Percentiles rank a stretch among this genome's conserved stretches.
Conservation (phyloP, 1,140 invertebrate genomes). For the Bombus superbus region DNA sequence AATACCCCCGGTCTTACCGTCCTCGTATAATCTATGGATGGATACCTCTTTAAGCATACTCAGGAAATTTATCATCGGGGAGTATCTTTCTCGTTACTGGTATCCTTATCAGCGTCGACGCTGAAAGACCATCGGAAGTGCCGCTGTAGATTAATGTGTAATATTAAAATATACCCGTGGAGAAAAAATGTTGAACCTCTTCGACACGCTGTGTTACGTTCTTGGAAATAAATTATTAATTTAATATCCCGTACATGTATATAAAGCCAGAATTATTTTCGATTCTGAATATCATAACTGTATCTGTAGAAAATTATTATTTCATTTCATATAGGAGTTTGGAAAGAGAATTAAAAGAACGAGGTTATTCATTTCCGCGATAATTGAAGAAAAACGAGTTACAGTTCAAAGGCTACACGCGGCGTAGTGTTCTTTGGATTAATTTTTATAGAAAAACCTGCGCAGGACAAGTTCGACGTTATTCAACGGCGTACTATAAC, state of each 20-base stretch:
- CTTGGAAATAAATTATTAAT: background rate
- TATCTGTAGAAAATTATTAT: background rate
- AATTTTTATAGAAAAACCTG: background rate
- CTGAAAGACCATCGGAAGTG: constrained; percentile 13
- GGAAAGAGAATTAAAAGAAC: background rate
- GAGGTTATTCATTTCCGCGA: background rate
- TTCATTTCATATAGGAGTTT: background rate
- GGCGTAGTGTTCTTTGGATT: background rate
- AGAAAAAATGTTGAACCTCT: background rate
- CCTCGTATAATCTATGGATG: constrained; percentile 52
- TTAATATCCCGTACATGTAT: background rate
- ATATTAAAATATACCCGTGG: background rate
- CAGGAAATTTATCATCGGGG: constrained; percentile 43
- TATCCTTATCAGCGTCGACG: constrained; percentile 33
- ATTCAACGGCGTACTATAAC: constrained; percentile 37
- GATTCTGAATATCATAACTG: background rate
- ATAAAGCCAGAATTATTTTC: background rate
- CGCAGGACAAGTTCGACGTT: constrained; percentile 15
- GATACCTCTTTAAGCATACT: constrained; percentile 31
- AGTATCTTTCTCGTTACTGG: constrained; percentile 46
- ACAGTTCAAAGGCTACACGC: background rate
- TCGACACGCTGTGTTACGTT: background rate
- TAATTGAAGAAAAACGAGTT: background rate
- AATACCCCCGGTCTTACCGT: constrained; percentile 57
- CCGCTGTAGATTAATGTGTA: background rate